Percentiles rank a stretch among this genome's conserved stretches.
Evolutionary conservation across 2,888 invertebrate genomes (phyloP).

Genomic region (Eristalis intricaria): DNA sequence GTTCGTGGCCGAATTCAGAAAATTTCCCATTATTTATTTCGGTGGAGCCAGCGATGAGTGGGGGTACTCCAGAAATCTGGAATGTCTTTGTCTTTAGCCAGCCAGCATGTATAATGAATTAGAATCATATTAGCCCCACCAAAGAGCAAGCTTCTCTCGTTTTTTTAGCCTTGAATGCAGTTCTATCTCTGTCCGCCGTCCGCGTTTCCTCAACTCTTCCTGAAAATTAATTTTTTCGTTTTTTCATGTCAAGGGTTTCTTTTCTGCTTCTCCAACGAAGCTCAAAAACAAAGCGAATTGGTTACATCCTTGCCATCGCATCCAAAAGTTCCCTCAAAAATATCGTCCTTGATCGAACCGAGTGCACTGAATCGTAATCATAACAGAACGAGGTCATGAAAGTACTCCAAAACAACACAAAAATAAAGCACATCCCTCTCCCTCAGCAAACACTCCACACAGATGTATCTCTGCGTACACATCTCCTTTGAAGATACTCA

Average conservation of each 20-base stretch:
- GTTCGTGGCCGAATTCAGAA: too few species aligned
- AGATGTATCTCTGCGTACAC: neutral
- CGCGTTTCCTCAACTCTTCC: too few species aligned
- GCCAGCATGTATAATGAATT: too few species aligned
- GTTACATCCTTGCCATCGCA: neutral
- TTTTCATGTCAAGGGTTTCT: neutral
- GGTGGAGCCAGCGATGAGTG: too few species aligned
- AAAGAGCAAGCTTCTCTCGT: too few species aligned
- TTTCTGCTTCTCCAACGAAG: neutral
- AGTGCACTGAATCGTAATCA: neutral
- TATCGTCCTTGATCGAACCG: neutral
- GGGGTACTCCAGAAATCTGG: too few species aligned
- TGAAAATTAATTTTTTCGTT: neutral
- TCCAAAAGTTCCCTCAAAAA: neutral
- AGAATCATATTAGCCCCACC: too few species aligned
- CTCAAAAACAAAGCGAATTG: too few species aligned
- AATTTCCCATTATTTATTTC: too few species aligned
- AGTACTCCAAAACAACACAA: neutral
- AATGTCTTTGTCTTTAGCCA: too few species aligned
- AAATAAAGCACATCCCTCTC: neutral
- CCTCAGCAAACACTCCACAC: neutral
- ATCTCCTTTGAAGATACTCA: neutral
- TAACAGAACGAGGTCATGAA: neutral
- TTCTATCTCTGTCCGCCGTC: too few species aligned
- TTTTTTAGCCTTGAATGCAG: too few species aligned